Evolutionary conservation across 2,797 vertebrate genomes (phyloP).

Genomic region (Galagoides demidoff): DNA sequence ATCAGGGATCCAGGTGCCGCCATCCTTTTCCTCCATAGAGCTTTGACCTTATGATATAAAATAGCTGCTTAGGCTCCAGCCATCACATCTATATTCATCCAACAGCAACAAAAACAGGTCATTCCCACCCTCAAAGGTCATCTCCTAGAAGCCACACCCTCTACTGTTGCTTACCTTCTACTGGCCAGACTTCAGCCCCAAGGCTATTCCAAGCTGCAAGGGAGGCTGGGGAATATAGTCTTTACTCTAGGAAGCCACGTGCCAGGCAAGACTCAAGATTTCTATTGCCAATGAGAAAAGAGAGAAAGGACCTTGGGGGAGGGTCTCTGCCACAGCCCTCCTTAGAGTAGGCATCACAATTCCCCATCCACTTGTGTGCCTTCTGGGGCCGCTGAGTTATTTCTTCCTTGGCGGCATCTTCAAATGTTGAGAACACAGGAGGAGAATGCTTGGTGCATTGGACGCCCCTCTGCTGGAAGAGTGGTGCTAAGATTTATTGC

Average conservation of each 20-base stretch:
- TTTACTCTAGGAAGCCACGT: background rate
- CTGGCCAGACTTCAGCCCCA: background rate
- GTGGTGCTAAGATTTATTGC: background rate
- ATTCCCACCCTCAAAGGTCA: background rate
- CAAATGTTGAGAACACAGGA: background rate
- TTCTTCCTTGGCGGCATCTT: background rate
- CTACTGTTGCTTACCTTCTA: background rate
- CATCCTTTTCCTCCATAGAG: background rate
- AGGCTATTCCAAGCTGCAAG: background rate
- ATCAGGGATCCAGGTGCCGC: background rate
- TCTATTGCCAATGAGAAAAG: background rate
- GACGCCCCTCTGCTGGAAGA: background rate
- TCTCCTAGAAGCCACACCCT: background rate
- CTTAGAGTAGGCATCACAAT: background rate
- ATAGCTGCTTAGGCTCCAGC: background rate
- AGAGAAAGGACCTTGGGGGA: background rate
- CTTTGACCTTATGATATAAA: background rate
- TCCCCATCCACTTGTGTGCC: background rate
- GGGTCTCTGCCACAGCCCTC: background rate
- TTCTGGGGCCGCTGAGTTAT: accelerated
- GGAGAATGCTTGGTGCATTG: background rate
- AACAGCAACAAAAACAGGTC: background rate
- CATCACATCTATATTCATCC: background rate
- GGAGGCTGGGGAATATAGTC: background rate
- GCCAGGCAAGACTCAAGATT: background rate